Percentiles rank a stretch among this genome's conserved stretches.
These are phyloP conservation scores for Terrapene triunguis DNA, from an alignment of 2,113 vertebrate species.

Conservation along the genomic window DNA sequence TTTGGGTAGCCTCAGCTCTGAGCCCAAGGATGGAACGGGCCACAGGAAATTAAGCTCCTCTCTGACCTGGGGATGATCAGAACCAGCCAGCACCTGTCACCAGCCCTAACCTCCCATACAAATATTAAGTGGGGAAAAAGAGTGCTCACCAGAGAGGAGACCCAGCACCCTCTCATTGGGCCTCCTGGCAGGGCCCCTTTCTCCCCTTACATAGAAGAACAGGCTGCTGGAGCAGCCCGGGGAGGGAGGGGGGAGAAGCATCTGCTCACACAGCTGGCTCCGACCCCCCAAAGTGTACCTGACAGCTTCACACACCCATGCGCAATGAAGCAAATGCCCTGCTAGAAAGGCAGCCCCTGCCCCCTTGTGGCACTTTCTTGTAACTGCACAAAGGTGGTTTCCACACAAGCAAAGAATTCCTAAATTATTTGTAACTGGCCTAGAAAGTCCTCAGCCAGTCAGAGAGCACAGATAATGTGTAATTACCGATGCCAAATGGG, in stretches of 20 bases:
- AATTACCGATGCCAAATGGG: fast-evolving
- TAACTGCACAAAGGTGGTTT: neutral
- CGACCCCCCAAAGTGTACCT: neutral
- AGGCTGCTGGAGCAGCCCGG: fast-evolving
- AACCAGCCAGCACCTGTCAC: neutral
- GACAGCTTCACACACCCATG: neutral
- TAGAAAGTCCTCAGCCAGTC: neutral
- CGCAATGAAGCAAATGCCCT: neutral
- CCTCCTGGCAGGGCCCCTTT: fast-evolving
- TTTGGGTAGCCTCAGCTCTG: too few species aligned
- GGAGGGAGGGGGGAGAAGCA: neutral
- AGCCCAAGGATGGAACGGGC: too few species aligned
- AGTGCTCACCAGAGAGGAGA: fast-evolving
- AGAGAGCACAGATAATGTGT: neutral
- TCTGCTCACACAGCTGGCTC: neutral
- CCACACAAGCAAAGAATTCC: neutral
- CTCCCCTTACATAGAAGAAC: neutral
- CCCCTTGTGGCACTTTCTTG: neutral
- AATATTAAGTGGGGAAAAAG: fast-evolving
- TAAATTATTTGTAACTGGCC: neutral
- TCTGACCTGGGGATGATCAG: too few species aligned
- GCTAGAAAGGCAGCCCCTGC: neutral
- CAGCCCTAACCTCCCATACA: neutral
- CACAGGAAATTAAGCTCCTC: too few species aligned
- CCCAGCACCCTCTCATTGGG: neutral